Conservation (phyloP, 2,888 invertebrate genomes). For the Cheilosia variabilis region DNA sequence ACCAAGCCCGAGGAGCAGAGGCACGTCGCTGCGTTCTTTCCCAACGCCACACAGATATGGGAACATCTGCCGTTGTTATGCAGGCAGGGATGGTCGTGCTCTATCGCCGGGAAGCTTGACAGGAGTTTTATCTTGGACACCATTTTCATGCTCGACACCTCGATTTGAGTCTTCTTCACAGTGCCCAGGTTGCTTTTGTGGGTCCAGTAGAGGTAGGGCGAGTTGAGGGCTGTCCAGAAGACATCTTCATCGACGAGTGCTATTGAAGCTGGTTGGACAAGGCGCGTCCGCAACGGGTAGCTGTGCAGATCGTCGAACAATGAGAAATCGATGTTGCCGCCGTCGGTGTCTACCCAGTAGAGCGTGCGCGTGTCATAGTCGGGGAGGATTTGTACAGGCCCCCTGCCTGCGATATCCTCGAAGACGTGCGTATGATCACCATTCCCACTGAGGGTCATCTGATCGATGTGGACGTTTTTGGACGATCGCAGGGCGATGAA, state of each 20-base stretch:
- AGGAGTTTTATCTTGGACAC: conserved; percentile 78
- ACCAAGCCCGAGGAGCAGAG: conserved; percentile 88
- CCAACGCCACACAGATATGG: conserved; percentile 88
- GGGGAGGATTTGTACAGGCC: conserved; percentile 81
- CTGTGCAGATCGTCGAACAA: conserved; percentile 86
- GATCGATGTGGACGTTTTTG: conserved; percentile 86
- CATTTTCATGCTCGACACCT: conserved; percentile 76
- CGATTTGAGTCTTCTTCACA: conserved; percentile 80
- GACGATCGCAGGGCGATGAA: conserved; percentile 86
- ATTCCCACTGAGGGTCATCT: conserved; percentile 88
- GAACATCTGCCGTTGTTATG: conserved; percentile 87
- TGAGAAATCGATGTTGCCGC: conserved; percentile 87
- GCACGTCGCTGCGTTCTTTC: conserved; percentile 82
- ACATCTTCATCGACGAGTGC: conserved; percentile 87
- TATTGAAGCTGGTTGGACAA: conserved; percentile 85
- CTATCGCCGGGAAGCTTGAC: conserved; percentile 70
- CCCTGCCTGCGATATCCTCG: conserved; percentile 81
- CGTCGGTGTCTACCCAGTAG: conserved; percentile 88
- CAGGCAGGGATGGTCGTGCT: conserved; percentile 85
- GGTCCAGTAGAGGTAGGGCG: conserved; percentile 86
- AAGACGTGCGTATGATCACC: conserved; percentile 82
- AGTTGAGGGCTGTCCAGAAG: conserved; percentile 88
- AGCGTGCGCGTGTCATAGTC: conserved; percentile 85
- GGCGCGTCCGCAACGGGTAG: conserved; percentile 83
- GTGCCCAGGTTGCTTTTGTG: conserved; percentile 84